Evolutionary conservation across 2,888 invertebrate species (phyloP), one percentile per base, ranked within the genome.

Genomic region (Auanema sp.): DNA sequence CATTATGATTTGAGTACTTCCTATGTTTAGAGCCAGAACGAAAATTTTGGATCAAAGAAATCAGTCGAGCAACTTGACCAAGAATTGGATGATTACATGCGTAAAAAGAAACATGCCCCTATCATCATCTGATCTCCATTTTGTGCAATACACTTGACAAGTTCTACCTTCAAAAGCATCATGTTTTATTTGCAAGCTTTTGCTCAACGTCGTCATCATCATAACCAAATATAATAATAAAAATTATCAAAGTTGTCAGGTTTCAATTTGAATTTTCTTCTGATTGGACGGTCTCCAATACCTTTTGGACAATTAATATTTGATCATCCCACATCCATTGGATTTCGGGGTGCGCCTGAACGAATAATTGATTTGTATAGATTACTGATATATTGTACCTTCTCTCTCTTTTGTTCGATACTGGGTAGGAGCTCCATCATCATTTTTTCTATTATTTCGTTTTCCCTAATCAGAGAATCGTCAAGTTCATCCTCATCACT

Each of bases 271-370:
- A 8, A 33, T 33, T 8, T 8, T 33, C 3, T 33, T 5, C 33
- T 33, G 33, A 33, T 4, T 60, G 40, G 18, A 71, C 58, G 2
- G 60, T 62, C 8, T 41, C 53, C 18, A 65, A 49, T 1, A 69
- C 68, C 1, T 57, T 56, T 11, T 69, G 65, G 8, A 72, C 61
- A 4, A 75, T 58, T 24, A 21, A 42, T 12, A 70, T 52, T 47
- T 75, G 70, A 23, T 72, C 75, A n/a, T 66, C 65, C 75, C 75
- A 75, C 68, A 75, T 71, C 70, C 71, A 75, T 18, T 50, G 49
- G 2, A 68, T 68, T 1, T 61, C 58, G 14, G 55, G 21, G 0
- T 68, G 53, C 50, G 70, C 68, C 68, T 68, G 58, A 47, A 67
- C 52, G 10, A 16, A n/a, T 14, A 18, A 8, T 52, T 21, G 5